Conservation (phyloP, 2,113 vertebrate species). For the Sula dactylatra region DNA sequence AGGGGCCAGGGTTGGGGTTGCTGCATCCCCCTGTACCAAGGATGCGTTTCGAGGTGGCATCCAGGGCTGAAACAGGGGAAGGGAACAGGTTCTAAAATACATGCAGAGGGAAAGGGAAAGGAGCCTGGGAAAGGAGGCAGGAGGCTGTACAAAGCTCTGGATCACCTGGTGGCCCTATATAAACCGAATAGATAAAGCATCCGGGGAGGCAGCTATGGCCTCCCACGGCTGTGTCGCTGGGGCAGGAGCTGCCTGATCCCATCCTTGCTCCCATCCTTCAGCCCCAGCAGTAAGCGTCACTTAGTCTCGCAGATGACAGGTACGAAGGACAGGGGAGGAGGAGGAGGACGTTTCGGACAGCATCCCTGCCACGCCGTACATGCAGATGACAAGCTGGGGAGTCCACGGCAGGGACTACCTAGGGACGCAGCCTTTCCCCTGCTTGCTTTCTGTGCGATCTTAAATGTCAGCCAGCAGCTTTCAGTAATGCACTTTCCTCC, state of each 20-base stretch:
- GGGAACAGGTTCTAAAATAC: not conserved
- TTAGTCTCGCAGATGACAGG: not conserved
- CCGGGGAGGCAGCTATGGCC: not conserved
- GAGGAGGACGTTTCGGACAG: not conserved
- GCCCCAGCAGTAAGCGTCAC: not conserved
- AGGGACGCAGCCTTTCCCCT: not conserved
- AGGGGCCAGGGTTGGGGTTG: not conserved
- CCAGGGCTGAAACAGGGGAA: not conserved
- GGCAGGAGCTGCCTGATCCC: not conserved
- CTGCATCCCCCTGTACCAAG: not conserved
- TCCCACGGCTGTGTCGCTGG: not conserved
- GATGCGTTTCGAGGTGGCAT: not conserved
- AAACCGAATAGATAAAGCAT: not conserved
- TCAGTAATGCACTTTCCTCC: not conserved
- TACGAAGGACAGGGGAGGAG: not conserved
- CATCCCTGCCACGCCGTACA: not conserved
- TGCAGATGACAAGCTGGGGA: not conserved
- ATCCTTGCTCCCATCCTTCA: not conserved
- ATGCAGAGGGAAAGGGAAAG: not conserved
- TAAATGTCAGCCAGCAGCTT: not conserved
- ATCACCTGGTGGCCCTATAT: not conserved
- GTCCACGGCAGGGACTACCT: rapidly evolving
- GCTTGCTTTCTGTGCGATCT: not conserved
- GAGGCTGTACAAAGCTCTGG: not conserved
- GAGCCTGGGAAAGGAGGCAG: not conserved